phyloP scores from a whole-genome alignment of 2,797 vertebrate genomes.

The Amblyraja radiata region DNA sequence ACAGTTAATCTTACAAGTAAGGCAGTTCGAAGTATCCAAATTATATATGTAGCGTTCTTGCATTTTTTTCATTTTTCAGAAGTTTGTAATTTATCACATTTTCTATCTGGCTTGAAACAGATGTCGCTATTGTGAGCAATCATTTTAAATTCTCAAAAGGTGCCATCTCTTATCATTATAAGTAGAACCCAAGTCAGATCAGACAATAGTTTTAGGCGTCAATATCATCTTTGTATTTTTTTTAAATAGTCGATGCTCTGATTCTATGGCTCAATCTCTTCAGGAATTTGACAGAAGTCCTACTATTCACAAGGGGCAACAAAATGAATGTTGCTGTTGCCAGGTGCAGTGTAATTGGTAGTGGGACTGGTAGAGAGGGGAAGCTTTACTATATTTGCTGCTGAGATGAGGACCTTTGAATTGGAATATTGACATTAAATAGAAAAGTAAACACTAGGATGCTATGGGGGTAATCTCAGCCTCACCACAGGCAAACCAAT shows the following conservation, averaged over 20 bases:
- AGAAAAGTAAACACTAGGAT: background rate
- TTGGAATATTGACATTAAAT: background rate
- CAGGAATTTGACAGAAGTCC: background rate
- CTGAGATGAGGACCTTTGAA: too few species aligned
- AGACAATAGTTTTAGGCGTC: background rate
- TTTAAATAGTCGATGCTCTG: background rate
- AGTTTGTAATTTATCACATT: constrained; percentile 1
- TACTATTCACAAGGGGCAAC: background rate
- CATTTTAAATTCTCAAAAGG: background rate
- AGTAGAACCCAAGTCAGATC: background rate
- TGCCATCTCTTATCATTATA: constrained; percentile 18
- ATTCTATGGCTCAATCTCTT: background rate
- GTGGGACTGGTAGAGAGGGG: background rate
- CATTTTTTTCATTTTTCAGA: constrained; percentile 14
- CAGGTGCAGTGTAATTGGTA: too few species aligned
- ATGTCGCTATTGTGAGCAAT: background rate
- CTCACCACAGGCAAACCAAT: too few species aligned
- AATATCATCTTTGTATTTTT: constrained; percentile 19
- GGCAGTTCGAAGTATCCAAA: background rate
- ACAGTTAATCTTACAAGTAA: constrained; percentile 3
- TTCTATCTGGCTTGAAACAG: constrained; percentile 1
- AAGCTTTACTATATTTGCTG: background rate
- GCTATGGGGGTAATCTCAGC: too few species aligned
- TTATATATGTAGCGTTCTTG: background rate
- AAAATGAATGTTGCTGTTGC: background rate